These are phyloP conservation scores for Papilio polyxenes DNA, from an alignment of 1,140 invertebrate species.

Conservation along the genomic window DNA sequence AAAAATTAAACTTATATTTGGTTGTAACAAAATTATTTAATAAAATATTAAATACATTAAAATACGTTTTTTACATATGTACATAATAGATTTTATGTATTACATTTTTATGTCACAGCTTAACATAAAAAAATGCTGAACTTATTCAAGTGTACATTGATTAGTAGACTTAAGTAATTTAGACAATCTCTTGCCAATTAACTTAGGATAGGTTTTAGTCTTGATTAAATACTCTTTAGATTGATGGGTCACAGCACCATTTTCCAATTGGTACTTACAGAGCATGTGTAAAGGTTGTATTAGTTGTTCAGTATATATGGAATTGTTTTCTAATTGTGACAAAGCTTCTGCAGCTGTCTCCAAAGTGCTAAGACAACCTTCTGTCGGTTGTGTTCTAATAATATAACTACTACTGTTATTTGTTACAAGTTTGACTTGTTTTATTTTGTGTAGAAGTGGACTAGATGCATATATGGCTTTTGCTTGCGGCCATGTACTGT, in stretches of 20 bases:
- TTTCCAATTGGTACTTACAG: constrained; percentile 92
- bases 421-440: constrained; percentile 88
- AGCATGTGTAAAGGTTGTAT: constrained; percentile 90
- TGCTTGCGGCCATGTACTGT: constrained; percentile 97
- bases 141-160: constrained; percentile 47
- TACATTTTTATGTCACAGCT: background rate
- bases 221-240: constrained; percentile 94
- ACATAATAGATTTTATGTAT: background rate
- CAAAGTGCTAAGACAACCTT: constrained; percentile 94
- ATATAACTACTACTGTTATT: constrained; percentile 91
- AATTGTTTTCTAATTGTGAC: constrained; percentile 87
- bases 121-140: constrained; percentile 26
- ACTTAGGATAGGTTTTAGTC: constrained; percentile 91
- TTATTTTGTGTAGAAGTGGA: constrained; percentile 84
- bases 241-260: constrained; percentile 95
- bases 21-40: constrained; percentile 4
- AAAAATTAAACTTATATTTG: background rate
- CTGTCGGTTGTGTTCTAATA: constrained; percentile 95
- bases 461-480: constrained; percentile 91
- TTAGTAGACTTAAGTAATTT: constrained; percentile 79
- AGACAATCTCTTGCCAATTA: constrained; percentile 89
- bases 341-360: constrained; percentile 94
- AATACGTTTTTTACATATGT: background rate
- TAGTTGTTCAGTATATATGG: constrained; percentile 84
- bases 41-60: background rate